These are phyloP conservation scores for Drosophila borborema DNA, from an alignment of 2,888 invertebrate genomes.

Conservation along the genomic window DNA sequence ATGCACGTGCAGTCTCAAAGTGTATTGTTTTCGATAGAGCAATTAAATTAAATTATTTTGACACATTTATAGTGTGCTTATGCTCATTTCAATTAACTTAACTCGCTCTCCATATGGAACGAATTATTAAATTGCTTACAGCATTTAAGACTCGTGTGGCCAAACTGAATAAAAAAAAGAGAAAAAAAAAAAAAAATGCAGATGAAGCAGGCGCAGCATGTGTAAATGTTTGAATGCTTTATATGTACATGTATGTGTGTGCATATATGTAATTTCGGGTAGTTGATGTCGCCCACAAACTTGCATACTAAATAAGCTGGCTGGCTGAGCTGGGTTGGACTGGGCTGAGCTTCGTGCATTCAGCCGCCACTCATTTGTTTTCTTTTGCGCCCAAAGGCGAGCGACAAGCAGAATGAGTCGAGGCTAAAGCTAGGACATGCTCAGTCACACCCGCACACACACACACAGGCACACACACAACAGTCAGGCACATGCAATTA, in stretches of 20 bases:
- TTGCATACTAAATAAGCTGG: slow-evolving; percentile 76
- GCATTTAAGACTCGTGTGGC: slow-evolving; percentile 4
- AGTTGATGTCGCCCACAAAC: slow-evolving; percentile 74
- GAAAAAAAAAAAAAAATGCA: not conserved
- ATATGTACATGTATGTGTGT: slow-evolving; percentile 10
- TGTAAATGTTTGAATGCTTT: slow-evolving; percentile 13
- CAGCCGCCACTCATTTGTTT: slow-evolving; percentile 78
- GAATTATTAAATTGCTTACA: slow-evolving; percentile 14
- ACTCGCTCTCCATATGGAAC: not conserved
- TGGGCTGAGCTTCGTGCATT: slow-evolving; percentile 60
- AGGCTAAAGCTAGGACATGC: slow-evolving; percentile 41
- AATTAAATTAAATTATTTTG: not conserved
- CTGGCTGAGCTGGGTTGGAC: slow-evolving; percentile 4
- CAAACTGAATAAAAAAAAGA: not conserved
- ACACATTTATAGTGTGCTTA: not conserved
- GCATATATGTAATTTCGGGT: slow-evolving; percentile 57
- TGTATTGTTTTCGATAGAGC: not conserved
- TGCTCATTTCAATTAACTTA: not conserved
- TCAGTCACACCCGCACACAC: slow-evolving; percentile 40
- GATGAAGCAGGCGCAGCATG: not conserved
- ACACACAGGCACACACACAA: slow-evolving; percentile 21
- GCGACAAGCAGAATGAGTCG: slow-evolving; percentile 12
- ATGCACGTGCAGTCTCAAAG: not conserved
- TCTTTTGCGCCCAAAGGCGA: slow-evolving; percentile 71
- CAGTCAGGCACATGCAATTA: slow-evolving; percentile 42